These are phyloP conservation scores for Aphidius colemani DNA, from an alignment of 2,888 invertebrate species.

Conservation along the genomic window DNA sequence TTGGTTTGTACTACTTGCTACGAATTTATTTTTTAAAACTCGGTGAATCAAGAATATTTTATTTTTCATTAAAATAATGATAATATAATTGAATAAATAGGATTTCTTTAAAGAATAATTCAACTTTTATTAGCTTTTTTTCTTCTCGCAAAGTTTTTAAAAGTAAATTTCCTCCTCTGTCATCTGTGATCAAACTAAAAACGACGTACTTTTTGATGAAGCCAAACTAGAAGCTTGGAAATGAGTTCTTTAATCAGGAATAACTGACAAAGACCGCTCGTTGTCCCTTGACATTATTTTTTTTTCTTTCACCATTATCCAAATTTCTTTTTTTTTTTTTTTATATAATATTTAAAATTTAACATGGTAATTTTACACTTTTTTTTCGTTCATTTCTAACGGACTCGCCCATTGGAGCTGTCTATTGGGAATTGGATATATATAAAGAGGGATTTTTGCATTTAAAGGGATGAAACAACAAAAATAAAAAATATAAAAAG, in stretches of 20 bases:
- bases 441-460: no score
- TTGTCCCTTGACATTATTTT: background rate
- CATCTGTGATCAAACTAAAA: background rate
- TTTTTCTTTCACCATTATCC: background rate
- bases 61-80: background rate
- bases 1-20: background rate
- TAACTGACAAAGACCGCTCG: background rate
- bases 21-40: background rate
- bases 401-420: background rate
- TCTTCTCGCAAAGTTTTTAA: background rate
- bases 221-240: constrained; percentile 5
- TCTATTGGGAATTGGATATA: background rate
- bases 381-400: constrained; percentile 3
- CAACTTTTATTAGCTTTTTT: background rate
- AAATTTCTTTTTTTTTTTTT: background rate
- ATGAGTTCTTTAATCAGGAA: constrained; percentile 21
- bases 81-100: background rate
- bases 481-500: constrained; percentile 4
- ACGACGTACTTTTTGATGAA: constrained; percentile 15
- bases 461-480: background rate
- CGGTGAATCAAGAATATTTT: background rate
- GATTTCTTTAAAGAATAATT: background rate
- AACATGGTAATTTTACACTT: background rate
- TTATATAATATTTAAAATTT: background rate
- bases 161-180: background rate